phyloP scores from a whole-genome alignment of 2,797 vertebrate species.

The Acestrorhynchus altus region DNA sequence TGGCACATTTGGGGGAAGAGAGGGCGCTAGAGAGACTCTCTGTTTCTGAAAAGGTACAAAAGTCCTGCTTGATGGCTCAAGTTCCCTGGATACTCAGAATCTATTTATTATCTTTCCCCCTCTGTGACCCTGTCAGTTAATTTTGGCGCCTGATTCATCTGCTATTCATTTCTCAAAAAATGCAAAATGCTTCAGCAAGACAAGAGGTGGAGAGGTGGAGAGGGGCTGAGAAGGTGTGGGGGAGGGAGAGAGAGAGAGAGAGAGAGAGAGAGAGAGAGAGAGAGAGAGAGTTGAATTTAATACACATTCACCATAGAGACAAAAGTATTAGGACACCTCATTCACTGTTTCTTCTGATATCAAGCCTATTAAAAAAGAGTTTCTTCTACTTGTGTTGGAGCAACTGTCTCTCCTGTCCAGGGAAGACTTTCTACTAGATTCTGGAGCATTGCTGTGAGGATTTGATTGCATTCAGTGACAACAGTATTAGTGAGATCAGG shows the following conservation, averaged over 20 bases:
- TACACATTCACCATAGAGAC: neutral
- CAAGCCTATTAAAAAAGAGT: too few species aligned
- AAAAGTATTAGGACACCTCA: too few species aligned
- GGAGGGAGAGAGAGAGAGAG: slow-evolving; percentile 12
- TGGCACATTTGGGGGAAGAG: slow-evolving; percentile 18
- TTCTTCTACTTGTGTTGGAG: too few species aligned
- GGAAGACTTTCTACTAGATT: too few species aligned
- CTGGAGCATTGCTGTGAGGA: too few species aligned
- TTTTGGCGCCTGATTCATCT: slow-evolving; percentile 93
- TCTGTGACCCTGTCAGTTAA: slow-evolving; percentile 86
- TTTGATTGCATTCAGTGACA: too few species aligned
- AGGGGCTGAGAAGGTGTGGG: slow-evolving; percentile 24
- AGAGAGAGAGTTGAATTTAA: neutral
- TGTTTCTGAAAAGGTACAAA: slow-evolving; percentile 75
- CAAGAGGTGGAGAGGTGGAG: slow-evolving; percentile 50
- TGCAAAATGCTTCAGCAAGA: slow-evolving; percentile 78
- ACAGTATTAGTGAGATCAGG: too few species aligned
- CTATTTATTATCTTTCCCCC: slow-evolving; percentile 86
- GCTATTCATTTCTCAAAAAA: slow-evolving; percentile 85
- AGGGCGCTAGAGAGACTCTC: slow-evolving; percentile 49
- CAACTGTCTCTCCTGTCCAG: too few species aligned
- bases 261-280: neutral
- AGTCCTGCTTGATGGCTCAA: slow-evolving; percentile 70
- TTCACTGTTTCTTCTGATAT: too few species aligned
- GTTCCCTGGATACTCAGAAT: slow-evolving; percentile 81